phyloP scores from a whole-genome alignment of 2,797 vertebrate species.

The Manis javanica region DNA sequence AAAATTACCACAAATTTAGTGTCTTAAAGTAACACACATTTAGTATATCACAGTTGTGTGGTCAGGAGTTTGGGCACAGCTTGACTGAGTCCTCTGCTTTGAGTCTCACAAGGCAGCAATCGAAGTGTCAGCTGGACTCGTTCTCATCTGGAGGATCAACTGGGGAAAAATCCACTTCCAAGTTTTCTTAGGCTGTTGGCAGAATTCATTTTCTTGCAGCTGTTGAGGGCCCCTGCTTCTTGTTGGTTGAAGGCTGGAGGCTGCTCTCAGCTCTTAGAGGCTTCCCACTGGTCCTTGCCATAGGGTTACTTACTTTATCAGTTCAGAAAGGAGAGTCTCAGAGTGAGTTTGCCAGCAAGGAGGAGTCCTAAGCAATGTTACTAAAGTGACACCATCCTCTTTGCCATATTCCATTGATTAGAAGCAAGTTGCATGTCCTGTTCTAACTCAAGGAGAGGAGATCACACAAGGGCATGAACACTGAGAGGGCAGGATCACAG shows the following conservation, averaged over 20 bases:
- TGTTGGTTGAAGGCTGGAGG: neutral
- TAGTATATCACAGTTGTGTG: neutral
- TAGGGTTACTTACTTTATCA: rapidly evolving
- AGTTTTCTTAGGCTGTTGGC: neutral
- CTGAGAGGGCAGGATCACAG: neutral
- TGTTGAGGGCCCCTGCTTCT: neutral
- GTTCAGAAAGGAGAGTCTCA: neutral
- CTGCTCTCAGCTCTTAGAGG: neutral
- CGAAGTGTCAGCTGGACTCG: no score
- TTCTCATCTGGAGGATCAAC: neutral
- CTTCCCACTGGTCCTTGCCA: neutral
- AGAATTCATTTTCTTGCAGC: neutral
- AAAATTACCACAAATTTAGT: neutral
- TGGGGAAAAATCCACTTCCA: neutral
- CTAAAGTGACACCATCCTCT: neutral
- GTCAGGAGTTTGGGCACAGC: no score
- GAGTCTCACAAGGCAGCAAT: neutral
- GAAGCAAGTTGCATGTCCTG: neutral
- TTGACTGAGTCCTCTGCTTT: neutral
- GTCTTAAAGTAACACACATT: neutral
- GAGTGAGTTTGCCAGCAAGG: neutral
- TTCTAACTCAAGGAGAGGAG: neutral
- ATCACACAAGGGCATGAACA: no score
- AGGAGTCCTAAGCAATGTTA: neutral
- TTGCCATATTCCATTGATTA: neutral